These are phyloP conservation scores for Formica exsecta DNA, from an alignment of 1,140 invertebrate genomes.

Conservation along the genomic window DNA sequence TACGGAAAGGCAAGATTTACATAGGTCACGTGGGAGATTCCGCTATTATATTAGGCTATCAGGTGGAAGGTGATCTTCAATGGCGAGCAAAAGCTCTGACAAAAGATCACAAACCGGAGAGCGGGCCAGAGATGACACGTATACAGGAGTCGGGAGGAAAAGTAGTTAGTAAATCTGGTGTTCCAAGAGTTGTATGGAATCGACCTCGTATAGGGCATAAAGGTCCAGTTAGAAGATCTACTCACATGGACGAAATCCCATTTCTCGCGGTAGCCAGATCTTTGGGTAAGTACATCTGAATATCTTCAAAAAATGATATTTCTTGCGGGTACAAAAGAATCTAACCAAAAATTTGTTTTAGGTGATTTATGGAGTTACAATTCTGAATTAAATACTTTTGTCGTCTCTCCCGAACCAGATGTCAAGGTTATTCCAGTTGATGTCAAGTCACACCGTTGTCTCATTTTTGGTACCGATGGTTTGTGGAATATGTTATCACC, in stretches of 20 bases:
- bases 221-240: constrained; percentile 94
- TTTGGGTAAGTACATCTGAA: constrained; percentile 88
- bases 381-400: constrained; percentile 94
- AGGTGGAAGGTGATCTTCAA: constrained; percentile 89
- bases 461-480: constrained; percentile 98
- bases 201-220: constrained; percentile 93
- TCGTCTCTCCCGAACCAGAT: constrained; percentile 99
- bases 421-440: constrained; percentile 95
- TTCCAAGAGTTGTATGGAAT: constrained; percentile 98
- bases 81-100: constrained; percentile 94
- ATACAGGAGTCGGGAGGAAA: constrained; percentile 96
- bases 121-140: constrained; percentile 92
- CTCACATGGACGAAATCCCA: constrained; percentile 97
- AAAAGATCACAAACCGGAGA: constrained; percentile 98
- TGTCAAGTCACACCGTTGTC: constrained; percentile 92
- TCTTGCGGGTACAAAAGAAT: neutral
- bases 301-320: neutral
- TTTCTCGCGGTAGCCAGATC: constrained; percentile 98
- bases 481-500: constrained; percentile 98
- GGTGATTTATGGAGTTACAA: constrained; percentile 99
- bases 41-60: constrained; percentile 95
- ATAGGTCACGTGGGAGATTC: constrained; percentile 99
- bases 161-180: constrained; percentile 95
- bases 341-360: constrained; percentile 73
- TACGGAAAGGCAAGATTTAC: constrained; percentile 97